phyloP scores from a whole-genome alignment of 2,113 vertebrate genomes.

The Lutjanus erythropterus region DNA sequence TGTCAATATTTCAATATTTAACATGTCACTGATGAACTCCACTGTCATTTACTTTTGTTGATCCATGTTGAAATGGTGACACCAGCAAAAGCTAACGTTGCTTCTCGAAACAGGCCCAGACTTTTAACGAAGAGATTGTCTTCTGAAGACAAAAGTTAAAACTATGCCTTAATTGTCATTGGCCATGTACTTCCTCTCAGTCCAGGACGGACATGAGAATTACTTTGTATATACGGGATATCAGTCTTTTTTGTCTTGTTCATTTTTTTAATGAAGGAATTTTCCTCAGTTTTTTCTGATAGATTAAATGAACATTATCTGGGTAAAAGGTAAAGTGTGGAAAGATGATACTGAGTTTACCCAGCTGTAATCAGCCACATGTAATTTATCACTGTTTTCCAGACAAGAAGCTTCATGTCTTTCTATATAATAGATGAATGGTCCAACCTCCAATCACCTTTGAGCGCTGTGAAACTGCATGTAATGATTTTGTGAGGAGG shows the following conservation, averaged over 20 bases:
- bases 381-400: constrained; percentile 34
- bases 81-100: not conserved
- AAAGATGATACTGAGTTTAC: not conserved
- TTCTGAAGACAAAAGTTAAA: constrained; percentile 10
- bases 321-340: not conserved
- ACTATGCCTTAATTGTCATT: constrained; percentile 44
- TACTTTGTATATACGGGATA: not conserved
- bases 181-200: constrained; percentile 14
- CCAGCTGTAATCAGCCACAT: not conserved
- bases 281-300: not conserved
- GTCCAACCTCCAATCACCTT: not conserved
- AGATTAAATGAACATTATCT: not conserved
- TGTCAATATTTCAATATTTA: not conserved
- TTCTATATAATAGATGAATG: constrained; percentile 6
- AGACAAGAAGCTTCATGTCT: not conserved
- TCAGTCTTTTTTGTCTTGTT: not conserved
- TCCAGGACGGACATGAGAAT: not conserved
- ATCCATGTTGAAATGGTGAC: constrained; percentile 18
- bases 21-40: constrained; percentile 8
- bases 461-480: constrained; percentile 14
- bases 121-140: not conserved
- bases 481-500: constrained; percentile 2
- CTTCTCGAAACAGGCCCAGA: not conserved
- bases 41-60: not conserved
- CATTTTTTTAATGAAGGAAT: constrained; percentile 30